Base-by-base conservation (phyloP, 1,140 invertebrate genomes). In the Tetramorium simillimum region DNA sequence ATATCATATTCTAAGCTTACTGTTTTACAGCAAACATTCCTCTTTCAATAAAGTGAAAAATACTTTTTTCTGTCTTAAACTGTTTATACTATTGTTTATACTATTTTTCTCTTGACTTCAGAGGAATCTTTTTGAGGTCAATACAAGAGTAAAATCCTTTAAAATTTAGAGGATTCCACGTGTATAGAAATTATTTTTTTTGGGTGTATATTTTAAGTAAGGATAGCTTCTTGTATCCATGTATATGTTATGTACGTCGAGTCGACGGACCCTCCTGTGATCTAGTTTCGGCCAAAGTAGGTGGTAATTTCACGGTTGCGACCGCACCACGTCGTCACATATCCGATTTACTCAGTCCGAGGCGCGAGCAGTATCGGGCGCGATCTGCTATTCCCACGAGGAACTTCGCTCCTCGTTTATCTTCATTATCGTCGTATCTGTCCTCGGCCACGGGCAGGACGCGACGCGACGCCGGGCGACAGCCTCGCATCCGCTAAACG, bases 371-470 rank as follows among this genome's bases (percentile, higher is more conserved):
- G 28, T 87, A 90, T 90, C 88, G 69, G 63, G 53, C 60, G 58
- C 82, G 89, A 91, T 91, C 90, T 86, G 77, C 85, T 82, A 90
- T 86, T 90, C 89, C 89, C 90, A 86, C 82, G 89, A 86, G 89
- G 78, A 91, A 86, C 78, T 90, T 91, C 82, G 77, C 78, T 90
- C 88, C 89, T 90, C 89, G 84, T 91, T 91, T 88, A 90, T 91
- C 90, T 91, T 90, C 90, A 91, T 91, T 91, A 91, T 91, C 89
- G 90, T 40, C 90, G 82, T 90, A 73, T 82, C 89, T 90, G 86
- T 90, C 89, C 73, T 37, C 69, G 46, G 53, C 40, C 56, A 56
- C 67, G 65, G 53, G 24, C 76, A 18, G 33, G n/a, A 63, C 60
- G 46, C 51, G 76, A 21, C 18, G 58, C 60, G 76, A 46, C 46